Percentiles rank a stretch among this genome's conserved stretches.
These are phyloP conservation scores for Tricholaema leucomelas DNA, from an alignment of 2,113 vertebrate species.

Conservation along the genomic window DNA sequence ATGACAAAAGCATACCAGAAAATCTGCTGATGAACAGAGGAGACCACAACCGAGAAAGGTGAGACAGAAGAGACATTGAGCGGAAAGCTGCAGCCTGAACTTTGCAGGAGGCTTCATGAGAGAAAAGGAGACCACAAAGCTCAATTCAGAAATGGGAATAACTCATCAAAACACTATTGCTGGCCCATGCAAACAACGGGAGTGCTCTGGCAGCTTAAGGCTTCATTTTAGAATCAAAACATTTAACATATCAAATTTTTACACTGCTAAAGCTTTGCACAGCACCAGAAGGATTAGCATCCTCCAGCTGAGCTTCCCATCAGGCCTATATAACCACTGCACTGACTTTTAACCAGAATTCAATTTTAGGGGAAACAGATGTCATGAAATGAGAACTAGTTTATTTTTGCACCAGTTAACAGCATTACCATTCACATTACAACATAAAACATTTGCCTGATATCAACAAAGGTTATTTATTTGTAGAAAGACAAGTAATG, in stretches of 20 bases:
- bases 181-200: not conserved
- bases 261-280: not conserved
- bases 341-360: not conserved
- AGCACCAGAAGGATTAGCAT: not conserved
- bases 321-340: not conserved
- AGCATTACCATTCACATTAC: not conserved
- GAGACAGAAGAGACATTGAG: not conserved
- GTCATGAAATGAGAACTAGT: not conserved
- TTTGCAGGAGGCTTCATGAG: not conserved
- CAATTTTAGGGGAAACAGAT: not conserved
- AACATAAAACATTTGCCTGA: not conserved
- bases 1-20: not conserved
- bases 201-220: not conserved
- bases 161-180: not conserved
- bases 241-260: not conserved
- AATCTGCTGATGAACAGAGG: not conserved
- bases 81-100: not conserved
- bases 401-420: not conserved
- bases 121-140: not conserved
- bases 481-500: not conserved
- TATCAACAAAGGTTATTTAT: not conserved
- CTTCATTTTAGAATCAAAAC: not conserved
- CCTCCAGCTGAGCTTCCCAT: not conserved
- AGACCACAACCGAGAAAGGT: not conserved
- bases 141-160: not conserved